Conservation (phyloP, 2,888 invertebrate species). For the Cynaeus angustus region DNA sequence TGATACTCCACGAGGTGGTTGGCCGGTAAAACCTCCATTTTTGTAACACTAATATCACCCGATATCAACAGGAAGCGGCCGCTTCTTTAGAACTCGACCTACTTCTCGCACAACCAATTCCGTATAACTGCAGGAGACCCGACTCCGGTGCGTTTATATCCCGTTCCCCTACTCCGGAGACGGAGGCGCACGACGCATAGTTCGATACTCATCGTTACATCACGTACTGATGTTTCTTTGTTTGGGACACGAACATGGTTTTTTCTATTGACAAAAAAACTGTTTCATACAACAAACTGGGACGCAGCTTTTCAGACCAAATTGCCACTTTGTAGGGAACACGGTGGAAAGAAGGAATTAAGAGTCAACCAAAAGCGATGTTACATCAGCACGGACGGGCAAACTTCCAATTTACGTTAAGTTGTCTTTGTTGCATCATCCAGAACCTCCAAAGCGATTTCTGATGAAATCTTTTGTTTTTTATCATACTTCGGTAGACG, state of each 20-base stretch:
- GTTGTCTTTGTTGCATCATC: constrained; percentile 26
- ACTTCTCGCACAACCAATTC: constrained; percentile 31
- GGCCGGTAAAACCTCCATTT: constrained; percentile 66
- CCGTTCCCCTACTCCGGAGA: constrained; percentile 29
- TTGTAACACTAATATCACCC: constrained; percentile 63
- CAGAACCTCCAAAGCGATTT: background rate
- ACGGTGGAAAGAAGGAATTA: background rate
- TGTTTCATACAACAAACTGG: constrained; percentile 20
- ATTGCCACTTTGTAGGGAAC: background rate
- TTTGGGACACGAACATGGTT: constrained; percentile 46
- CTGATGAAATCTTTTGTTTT: background rate
- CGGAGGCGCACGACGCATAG: constrained; percentile 41
- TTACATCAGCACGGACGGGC: constrained; percentile 34
- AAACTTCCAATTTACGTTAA: constrained; percentile 31
- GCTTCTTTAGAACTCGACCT: constrained; percentile 56
- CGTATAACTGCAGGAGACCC: background rate
- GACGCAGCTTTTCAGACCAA: constrained; percentile 2
- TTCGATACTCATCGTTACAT: constrained; percentile 41
- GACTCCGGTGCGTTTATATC: constrained; percentile 54
- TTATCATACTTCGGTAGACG: constrained; percentile 2
- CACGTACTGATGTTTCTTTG: constrained; percentile 58
- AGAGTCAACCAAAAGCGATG: background rate
- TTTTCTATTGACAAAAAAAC: constrained; percentile 34
- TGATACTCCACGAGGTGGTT: constrained; percentile 65
- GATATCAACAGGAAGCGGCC: constrained; percentile 59